A percentile compares a stretch with the other conserved stretches of the same genome.
phyloP scores from a whole-genome alignment of 2,888 invertebrate genomes.

The Hemithea aestivaria region DNA sequence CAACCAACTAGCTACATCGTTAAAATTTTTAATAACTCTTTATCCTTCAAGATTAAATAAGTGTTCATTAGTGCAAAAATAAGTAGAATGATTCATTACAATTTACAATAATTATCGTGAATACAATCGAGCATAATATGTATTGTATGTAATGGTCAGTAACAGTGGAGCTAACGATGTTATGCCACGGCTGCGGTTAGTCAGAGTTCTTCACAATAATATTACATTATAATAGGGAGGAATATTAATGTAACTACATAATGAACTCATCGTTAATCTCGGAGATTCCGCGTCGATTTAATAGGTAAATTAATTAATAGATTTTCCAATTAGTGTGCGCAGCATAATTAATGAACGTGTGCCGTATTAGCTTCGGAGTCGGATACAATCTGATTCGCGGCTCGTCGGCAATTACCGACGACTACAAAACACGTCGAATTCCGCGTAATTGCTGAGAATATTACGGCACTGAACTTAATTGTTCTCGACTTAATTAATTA shows the following conservation, averaged over 20 bases:
- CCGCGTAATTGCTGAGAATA: constrained; percentile 77
- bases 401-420: constrained; percentile 68
- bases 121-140: too few species aligned
- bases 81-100: too few species aligned
- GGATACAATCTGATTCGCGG: constrained; percentile 70
- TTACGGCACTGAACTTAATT: constrained; percentile 78
- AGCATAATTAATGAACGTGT: constrained; percentile 69
- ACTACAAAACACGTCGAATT: constrained; percentile 76
- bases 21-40: too few species aligned
- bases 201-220: constrained; percentile 5
- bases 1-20: too few species aligned
- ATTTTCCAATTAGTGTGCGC: constrained; percentile 71
- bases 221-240: not conserved
- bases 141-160: too few species aligned
- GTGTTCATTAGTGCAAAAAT: too few species aligned
- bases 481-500: constrained; percentile 80
- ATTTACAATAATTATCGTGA: too few species aligned
- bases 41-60: too few species aligned
- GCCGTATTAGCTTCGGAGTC: constrained; percentile 59
- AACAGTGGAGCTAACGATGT: too few species aligned
- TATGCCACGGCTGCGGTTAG: constrained; percentile 1
- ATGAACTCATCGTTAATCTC: constrained; percentile 32
- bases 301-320: constrained; percentile 66
- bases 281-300: constrained; percentile 42
- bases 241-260: constrained; percentile 13